phyloP scores from a whole-genome alignment of 92 coral and sea anemone species.

The Porites cylindrica region DNA sequence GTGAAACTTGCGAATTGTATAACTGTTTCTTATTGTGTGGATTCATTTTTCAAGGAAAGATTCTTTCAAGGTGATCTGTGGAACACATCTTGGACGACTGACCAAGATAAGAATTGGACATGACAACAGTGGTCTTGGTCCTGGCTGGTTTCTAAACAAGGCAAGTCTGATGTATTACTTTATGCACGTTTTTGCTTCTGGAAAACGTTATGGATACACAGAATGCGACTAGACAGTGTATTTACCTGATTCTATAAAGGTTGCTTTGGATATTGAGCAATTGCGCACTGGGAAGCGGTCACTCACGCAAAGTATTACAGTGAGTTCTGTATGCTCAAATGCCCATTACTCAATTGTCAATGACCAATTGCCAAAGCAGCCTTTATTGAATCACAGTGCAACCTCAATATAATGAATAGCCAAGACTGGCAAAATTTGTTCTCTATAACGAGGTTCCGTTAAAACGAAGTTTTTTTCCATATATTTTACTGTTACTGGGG shows the following conservation, averaged over 20 bases:
- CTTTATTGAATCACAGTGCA: not conserved
- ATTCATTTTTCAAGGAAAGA: slow-evolving; percentile 70
- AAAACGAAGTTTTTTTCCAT: too few relatives aligned
- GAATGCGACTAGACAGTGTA: too few relatives aligned
- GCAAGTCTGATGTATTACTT: slow-evolving; percentile 32
- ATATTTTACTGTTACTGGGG: too few relatives aligned
- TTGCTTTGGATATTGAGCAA: too few relatives aligned
- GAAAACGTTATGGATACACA: not conserved
- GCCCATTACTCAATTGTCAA: too few relatives aligned
- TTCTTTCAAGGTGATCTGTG: slow-evolving; percentile 80
- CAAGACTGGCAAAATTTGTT: not conserved
- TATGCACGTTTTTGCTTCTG: not conserved
- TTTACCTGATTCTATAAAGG: too few relatives aligned
- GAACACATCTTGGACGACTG: slow-evolving; percentile 86
- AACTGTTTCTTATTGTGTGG: not conserved
- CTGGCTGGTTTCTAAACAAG: slow-evolving; percentile 99
- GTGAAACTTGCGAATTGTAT: too few relatives aligned
- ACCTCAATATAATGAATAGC: not conserved
- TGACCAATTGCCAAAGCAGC: too few relatives aligned
- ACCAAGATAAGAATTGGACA: slow-evolving; percentile 94
- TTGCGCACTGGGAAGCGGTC: too few relatives aligned
- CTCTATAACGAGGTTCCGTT: too few relatives aligned
- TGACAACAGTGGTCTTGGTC: slow-evolving; percentile 94
- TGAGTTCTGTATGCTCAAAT: too few relatives aligned
- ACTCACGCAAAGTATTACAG: too few relatives aligned